A percentile compares a stretch with the other conserved stretches of the same genome.
phyloP scores from a whole-genome alignment of 2,888 invertebrate species.

The Thalpophila matura region DNA sequence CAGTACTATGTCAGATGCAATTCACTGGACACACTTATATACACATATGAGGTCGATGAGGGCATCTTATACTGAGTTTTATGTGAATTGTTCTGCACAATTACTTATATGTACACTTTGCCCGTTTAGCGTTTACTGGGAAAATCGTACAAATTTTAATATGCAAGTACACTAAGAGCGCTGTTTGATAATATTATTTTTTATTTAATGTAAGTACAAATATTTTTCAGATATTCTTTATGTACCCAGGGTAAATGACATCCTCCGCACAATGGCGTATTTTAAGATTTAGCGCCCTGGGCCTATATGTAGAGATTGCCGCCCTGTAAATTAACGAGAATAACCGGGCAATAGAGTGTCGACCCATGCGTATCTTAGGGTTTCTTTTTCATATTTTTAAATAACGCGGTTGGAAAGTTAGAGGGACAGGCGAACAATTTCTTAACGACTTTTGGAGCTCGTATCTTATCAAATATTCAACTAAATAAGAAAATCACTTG shows the following conservation, averaged over 20 bases:
- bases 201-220: neutral
- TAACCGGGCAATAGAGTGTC: no score
- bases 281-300: no score
- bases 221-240: neutral
- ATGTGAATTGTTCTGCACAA: slow-evolving; percentile 15
- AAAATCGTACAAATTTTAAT: slow-evolving; percentile 36
- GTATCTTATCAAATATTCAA: no score
- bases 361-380: no score
- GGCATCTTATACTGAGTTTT: slow-evolving; percentile 13
- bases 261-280: no score
- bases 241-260: neutral
- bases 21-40: slow-evolving; percentile 50
- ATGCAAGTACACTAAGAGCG: slow-evolving; percentile 4
- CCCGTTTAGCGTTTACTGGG: slow-evolving; percentile 19
- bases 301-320: no score
- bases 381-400: no score
- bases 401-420: no score
- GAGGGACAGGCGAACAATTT: no score
- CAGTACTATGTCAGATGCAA: slow-evolving; percentile 49
- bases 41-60: slow-evolving; percentile 46
- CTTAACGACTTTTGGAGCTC: no score
- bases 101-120: slow-evolving; percentile 14
- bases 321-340: no score
- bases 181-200: neutral
- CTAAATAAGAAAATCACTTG: no score